phyloP scores from a whole-genome alignment of 2,888 invertebrate species.

The Acrobeloides nanus region DNA sequence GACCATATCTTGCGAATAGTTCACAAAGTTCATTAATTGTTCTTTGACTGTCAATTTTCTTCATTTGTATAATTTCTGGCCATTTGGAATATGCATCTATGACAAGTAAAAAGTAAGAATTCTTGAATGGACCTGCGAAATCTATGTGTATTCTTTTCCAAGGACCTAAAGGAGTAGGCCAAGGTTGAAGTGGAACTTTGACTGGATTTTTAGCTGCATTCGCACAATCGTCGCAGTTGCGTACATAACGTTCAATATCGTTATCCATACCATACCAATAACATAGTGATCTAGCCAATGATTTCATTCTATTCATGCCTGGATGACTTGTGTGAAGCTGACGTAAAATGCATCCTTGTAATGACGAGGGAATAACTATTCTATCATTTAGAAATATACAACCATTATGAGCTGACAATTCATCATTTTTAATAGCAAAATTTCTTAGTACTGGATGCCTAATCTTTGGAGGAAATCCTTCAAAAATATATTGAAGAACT shows the following conservation, averaged over 20 bases:
- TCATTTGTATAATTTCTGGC: constrained; percentile 50
- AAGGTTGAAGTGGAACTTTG: constrained; percentile 35
- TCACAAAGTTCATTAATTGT: background rate
- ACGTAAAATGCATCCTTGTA: too few relatives aligned
- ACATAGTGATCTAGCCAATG: constrained; percentile 35
- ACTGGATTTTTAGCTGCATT: constrained; percentile 21
- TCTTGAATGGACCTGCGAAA: constrained; percentile 54
- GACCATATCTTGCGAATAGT: constrained; percentile 22
- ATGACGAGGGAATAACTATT: constrained; percentile 30
- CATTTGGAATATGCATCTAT: constrained; percentile 56
- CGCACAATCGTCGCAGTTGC: constrained; percentile 28
- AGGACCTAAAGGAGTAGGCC: constrained; percentile 39
- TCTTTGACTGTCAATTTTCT: background rate
- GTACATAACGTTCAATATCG: constrained; percentile 25
- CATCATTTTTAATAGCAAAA: too few relatives aligned
- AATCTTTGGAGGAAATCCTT: background rate
- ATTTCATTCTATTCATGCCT: constrained; percentile 42
- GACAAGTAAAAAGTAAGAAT: constrained; percentile 49
- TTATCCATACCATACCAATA: constrained; percentile 43
- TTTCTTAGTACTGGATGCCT: too few relatives aligned
- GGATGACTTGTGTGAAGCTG: constrained; percentile 31
- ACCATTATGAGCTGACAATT: constrained; percentile 27
- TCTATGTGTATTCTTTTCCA: constrained; percentile 56
- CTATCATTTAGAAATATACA: constrained; percentile 29
- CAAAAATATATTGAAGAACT: background rate